Percentiles rank a stretch among this genome's conserved stretches.
These are phyloP conservation scores for Anastrepha obliqua DNA, from an alignment of 1,140 invertebrate species.

Conservation along the genomic window DNA sequence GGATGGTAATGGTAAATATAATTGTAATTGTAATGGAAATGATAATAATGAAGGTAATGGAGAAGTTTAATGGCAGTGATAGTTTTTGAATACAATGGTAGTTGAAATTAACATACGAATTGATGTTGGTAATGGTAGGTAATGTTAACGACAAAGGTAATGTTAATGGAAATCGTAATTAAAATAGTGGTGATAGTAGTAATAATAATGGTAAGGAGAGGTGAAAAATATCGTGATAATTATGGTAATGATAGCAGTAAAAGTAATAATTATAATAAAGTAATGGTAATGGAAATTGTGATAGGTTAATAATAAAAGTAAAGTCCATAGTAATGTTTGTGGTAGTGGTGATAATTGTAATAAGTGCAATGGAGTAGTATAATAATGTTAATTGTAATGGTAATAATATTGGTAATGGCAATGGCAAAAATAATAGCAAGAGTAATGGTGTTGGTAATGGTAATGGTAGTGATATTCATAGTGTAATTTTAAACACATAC, in stretches of 20 bases:
- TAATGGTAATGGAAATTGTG: not conserved
- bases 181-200: not conserved
- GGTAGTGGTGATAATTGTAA: not conserved
- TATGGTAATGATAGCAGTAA: not conserved
- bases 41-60: not conserved
- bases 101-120: too few relatives aligned
- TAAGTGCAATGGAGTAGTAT: not conserved
- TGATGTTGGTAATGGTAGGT: not conserved
- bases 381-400: not conserved
- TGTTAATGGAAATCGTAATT: not conserved
- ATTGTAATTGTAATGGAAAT: not conserved
- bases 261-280: not conserved
- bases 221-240: not conserved
- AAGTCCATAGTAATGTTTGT: not conserved
- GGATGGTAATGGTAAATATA: not conserved
- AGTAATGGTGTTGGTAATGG: not conserved
- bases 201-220: not conserved
- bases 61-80: not conserved
- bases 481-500: not conserved
- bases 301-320: not conserved
- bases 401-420: not conserved
- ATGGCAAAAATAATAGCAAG: not conserved
- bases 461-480: not conserved
- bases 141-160: not conserved
- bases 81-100: not conserved